Evolutionary conservation across 2,888 invertebrate species (phyloP).

Genomic region (Mylabris sibirica): DNA sequence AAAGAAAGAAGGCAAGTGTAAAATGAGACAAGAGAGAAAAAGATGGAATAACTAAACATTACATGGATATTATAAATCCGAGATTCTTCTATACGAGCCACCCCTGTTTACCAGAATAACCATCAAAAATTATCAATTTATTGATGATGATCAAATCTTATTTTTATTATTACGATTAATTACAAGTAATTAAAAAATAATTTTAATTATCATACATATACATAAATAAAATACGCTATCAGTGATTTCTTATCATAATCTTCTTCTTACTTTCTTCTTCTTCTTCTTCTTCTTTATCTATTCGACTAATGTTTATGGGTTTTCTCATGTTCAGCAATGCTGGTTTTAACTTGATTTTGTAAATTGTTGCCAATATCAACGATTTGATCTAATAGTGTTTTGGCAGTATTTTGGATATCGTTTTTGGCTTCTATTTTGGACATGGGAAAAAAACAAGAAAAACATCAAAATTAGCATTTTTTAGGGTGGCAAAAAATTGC

Average conservation of each 20-base stretch:
- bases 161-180: neutral
- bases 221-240: neutral
- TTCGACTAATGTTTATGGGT: slow-evolving; percentile 32
- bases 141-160: neutral
- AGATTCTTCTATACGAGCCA: no score
- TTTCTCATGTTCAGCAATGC: slow-evolving; percentile 31
- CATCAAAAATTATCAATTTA: no score
- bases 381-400: slow-evolving; percentile 44
- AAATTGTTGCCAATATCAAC: slow-evolving; percentile 44
- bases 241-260: no score
- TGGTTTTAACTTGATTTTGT: slow-evolving; percentile 40
- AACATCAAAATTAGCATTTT: neutral
- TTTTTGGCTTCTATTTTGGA: slow-evolving; percentile 45
- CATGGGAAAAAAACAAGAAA: slow-evolving; percentile 22
- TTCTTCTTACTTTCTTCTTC: neutral
- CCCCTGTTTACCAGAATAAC: no score
- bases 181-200: neutral
- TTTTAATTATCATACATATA: neutral
- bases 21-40: no score
- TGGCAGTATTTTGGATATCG: slow-evolving; percentile 44
- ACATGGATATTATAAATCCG: no score
- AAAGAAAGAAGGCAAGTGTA: no score
- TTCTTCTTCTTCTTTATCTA: no score
- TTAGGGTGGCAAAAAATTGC: neutral
- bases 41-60: no score